Evolutionary conservation across 2,797 vertebrate species (phyloP), one percentile per base, ranked within the genome.

Genomic region (Mionectes olivaceus): DNA sequence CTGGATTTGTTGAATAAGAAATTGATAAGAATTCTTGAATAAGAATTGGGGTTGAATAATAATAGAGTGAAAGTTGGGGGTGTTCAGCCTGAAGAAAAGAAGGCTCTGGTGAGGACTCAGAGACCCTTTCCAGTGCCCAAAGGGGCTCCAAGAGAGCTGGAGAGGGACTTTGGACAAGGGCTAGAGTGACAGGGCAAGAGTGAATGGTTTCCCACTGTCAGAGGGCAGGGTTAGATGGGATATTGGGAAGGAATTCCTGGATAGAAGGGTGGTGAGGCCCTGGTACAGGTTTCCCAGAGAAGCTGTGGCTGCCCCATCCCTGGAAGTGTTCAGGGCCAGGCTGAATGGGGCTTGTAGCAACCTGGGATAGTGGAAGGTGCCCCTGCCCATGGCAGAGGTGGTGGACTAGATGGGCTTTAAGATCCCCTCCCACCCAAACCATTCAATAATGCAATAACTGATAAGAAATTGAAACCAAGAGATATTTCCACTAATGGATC

Each of bases 191-290:
- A 59, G 13, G 4, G 41, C 21, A 2, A 19, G 3, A 9, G 13
- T 3, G 18, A 65, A 59, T 46, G 18, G 15, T 6, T 52, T 71
- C 18, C 44, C 30, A 23, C 6, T 52, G 21, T 1, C 5, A 33
- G 44, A 77, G 14, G 21, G 7, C 2, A 57, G n/a, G 0, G 5
- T 4, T 33, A 11, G 39, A 19, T 22, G 7, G 13, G 19, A 24
- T 65, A 21, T 13, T 59, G 4, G 46, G 30, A 46, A 24, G 10
- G 5, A 65, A 1, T 53, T 83, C 1, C 41, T 59, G 7, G 1
- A 30, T 35, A 12, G 28, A 18, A 59, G 4, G 12, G 2, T 59
- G 30, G 8, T 0, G 25, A 71, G 2, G 1, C 10, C 7, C 44
- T 33, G 28, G 14, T 10, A 65, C 22, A 47, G 12, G 17, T 0